A percentile compares a stretch with the other conserved stretches of the same genome.
Conservation (phyloP, 2,113 vertebrate genomes). For the Ceyx margarethae region DNA sequence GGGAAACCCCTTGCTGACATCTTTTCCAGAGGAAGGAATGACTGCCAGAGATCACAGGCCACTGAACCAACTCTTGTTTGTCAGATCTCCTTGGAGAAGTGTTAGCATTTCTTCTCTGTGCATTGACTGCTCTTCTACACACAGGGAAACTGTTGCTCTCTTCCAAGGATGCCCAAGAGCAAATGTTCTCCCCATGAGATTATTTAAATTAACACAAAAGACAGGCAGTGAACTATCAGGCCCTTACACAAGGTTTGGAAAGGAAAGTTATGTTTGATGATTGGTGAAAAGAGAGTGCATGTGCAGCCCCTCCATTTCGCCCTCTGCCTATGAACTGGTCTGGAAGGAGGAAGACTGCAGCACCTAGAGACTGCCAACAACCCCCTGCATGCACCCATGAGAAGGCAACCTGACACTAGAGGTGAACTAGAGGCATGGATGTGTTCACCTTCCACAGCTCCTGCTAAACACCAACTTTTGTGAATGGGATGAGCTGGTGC, state of each 20-base stretch:
- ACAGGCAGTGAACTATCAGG: neutral
- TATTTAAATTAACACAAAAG: neutral
- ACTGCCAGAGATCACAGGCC: neutral
- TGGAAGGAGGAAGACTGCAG: neutral
- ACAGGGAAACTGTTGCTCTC: rapidly evolving
- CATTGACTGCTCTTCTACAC: neutral
- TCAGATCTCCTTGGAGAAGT: neutral
- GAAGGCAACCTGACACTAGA: neutral
- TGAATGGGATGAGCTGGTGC: neutral
- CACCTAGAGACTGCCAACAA: neutral
- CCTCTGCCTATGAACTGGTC: neutral
- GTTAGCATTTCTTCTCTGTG: neutral
- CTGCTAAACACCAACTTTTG: neutral
- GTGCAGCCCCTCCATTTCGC: neutral
- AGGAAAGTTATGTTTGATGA: neutral
- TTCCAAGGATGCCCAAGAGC: neutral
- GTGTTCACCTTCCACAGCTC: neutral
- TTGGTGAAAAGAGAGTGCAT: neutral
- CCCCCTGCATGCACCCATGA: neutral
- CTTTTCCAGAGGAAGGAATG: neutral
- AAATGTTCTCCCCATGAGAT: neutral
- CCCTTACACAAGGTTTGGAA: neutral
- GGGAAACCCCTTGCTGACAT: neutral
- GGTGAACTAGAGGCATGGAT: too few relatives aligned
- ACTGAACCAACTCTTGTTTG: neutral